Conservation (phyloP, 1,140 invertebrate genomes). For the Spodoptera litura region DNA sequence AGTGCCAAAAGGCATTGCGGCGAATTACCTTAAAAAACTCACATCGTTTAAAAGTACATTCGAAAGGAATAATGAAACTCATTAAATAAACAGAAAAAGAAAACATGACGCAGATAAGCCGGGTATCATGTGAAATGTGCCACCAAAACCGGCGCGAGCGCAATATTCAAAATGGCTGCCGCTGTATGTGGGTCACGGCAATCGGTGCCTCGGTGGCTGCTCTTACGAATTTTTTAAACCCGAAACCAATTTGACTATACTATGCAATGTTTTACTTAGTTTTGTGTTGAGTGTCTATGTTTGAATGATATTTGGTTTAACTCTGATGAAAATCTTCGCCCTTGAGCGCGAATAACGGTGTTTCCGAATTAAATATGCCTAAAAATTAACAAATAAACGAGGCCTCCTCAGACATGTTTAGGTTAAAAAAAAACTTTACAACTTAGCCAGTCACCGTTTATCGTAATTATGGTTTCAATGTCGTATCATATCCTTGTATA, state of each 20-base stretch:
- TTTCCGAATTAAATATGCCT: not conserved
- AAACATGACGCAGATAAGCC: slow-evolving; percentile 51
- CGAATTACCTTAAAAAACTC: slow-evolving; percentile 39
- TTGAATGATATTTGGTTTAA: slow-evolving; percentile 7
- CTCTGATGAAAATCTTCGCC: not conserved
- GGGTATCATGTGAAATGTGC: slow-evolving; percentile 66
- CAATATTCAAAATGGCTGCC: slow-evolving; percentile 72
- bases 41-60: slow-evolving; percentile 20
- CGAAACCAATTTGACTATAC: slow-evolving; percentile 19
- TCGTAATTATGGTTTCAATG: slow-evolving; percentile 29
- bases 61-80: slow-evolving; percentile 27
- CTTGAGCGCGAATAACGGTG: slow-evolving; percentile 6
- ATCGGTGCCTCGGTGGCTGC: slow-evolving; percentile 44
- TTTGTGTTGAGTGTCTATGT: not conserved
- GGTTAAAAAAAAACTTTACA: not conserved
- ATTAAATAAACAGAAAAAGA: slow-evolving; percentile 47
- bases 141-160: slow-evolving; percentile 65
- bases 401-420: slow-evolving; percentile 6
- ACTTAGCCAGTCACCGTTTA: slow-evolving; percentile 15
- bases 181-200: slow-evolving; percentile 59
- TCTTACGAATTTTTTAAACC: slow-evolving; percentile 43
- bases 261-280: slow-evolving; percentile 30
- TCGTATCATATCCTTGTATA: slow-evolving; percentile 38
- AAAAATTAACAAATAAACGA: slow-evolving; percentile 7
- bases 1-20: not conserved